Evolutionary conservation across 2,113 vertebrate species (phyloP), one percentile per base, ranked within the genome.

Genomic region (Gopherus flavomarginatus): DNA sequence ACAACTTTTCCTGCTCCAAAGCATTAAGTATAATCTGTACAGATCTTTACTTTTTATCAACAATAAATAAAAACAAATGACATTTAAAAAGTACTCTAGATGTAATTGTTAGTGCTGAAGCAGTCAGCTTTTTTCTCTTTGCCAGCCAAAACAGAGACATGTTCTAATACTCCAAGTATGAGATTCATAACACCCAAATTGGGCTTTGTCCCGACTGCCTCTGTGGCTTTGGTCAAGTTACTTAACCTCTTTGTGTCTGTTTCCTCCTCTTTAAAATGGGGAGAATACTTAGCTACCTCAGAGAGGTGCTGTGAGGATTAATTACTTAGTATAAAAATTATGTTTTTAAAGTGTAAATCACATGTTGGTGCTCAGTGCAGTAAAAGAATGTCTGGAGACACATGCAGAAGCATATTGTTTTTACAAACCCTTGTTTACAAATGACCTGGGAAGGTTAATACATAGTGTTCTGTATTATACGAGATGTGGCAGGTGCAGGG

Each of bases 171-270:
- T 81, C 62, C 2, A 50, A 53, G 14, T 85, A 19, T 90, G 85
- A 93, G 72, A 65, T 44, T 95, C 83, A 85, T 5, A 93, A 62
- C 83, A 94, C 83, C 44, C 8, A 14, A 62, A 81, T 31, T 79
- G 59, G 44, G 84, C 81, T 95, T 96, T 95, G 92, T 59, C 49
- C 24, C 93, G 93, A 92, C 87, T 97, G 90, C 94, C 82, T 93
- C 87, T 95, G 83, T 90, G 91, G 92, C 97, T 88, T 0, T 95
- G 83, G 94, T 93, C 83, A 92, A 94, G 89, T 96, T 92, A 92
- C 87, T 81, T 93, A 90, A 96, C 44, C 80, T 77, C 57, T 89
- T 87, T 94, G 53, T 92, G 92, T 93, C 84, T 94, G 38, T 86
- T 96, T 96, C 87, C 83, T 95, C 29, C 83, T 92, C 29, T 93